Evolutionary conservation across 2,888 invertebrate species (phyloP), one percentile per base, ranked within the genome.

Genomic region (Thera obeliscata): DNA sequence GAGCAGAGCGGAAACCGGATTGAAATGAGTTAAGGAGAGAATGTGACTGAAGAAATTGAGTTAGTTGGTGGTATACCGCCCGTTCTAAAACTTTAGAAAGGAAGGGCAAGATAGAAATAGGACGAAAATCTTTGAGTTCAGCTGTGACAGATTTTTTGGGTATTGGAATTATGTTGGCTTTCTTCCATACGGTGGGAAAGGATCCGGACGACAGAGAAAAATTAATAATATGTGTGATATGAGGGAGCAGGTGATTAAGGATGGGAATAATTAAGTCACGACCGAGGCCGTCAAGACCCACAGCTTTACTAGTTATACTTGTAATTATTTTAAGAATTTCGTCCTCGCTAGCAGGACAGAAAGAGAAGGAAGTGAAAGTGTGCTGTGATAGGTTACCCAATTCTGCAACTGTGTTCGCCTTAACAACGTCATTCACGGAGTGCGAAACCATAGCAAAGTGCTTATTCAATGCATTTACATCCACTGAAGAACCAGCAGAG

Each of bases 231-330:
- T 48, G 48, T n/a, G 50, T 22, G 50, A 50, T 50, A 1, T 50
- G 50, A 12, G 50, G 22, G 12, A 50, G 12, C 5, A 50, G 0
- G 12, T 12, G 22, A 12, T 50, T 3, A 50, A 50, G 22, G 22
- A 50, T 50, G 22, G 50, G 50, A 22, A 22, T 50, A 22, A 50
- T 7, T 50, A 50, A 50, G 22, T 50, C 50, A 50, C 50, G 50
- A 22, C 50, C 50, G 5, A 50, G 50, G 22, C 50, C 50, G 22
- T 50, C 50, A 22, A 22, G 50, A 22, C 50, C 50, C 11, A 48
- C 48, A 3, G 48, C 48, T 48, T 48, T 48, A 48, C 48, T 48
- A n/a, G n/a, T 11, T 48, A 50, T 50, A 6, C 50, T 50, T 2
- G 50, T 50, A 12, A 50, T 7, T 12, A 50, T 50, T 50, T 50